Percentiles rank a stretch among this genome's conserved stretches.
Evolutionary conservation across 2,888 invertebrate species (phyloP).

Genomic region (Bedellia somnulentella): DNA sequence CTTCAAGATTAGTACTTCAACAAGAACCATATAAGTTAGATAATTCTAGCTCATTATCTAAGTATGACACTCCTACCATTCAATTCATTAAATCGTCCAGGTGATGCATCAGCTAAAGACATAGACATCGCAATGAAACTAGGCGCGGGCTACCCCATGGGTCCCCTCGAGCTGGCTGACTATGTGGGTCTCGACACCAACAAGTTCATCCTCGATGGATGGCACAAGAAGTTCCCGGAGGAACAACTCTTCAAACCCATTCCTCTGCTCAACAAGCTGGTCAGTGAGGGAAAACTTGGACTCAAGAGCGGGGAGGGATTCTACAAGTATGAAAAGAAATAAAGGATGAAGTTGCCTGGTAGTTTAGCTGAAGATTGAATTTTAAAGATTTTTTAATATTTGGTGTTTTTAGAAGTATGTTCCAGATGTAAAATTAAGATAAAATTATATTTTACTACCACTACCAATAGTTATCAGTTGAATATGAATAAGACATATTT

Average conservation of each 20-base stretch:
- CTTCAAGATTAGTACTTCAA: no score
- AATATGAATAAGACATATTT: no score
- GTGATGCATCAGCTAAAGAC: constrained; percentile 72
- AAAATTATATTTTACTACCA: no score
- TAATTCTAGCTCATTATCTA: no score
- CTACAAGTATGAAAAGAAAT: constrained; percentile 67
- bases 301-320: constrained; percentile 83
- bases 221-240: constrained; percentile 63
- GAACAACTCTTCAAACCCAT: constrained; percentile 44
- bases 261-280: constrained; percentile 65
- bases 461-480: no score
- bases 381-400: no score
- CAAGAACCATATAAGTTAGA: no score
- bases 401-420: no score
- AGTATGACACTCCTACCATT: no score
- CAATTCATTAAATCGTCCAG: no score
- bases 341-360: constrained; percentile 12
- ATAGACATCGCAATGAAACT: constrained; percentile 90
- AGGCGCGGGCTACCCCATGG: constrained; percentile 89
- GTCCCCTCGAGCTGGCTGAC: constrained; percentile 82
- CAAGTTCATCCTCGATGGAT: constrained; percentile 74
- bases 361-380: no score
- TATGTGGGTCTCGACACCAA: constrained; percentile 83
- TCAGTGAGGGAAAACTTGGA: constrained; percentile 78
- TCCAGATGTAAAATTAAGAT: no score